Evolutionary conservation across 2,797 vertebrate species (phyloP).

Genomic region (Cossypha polioptera): DNA sequence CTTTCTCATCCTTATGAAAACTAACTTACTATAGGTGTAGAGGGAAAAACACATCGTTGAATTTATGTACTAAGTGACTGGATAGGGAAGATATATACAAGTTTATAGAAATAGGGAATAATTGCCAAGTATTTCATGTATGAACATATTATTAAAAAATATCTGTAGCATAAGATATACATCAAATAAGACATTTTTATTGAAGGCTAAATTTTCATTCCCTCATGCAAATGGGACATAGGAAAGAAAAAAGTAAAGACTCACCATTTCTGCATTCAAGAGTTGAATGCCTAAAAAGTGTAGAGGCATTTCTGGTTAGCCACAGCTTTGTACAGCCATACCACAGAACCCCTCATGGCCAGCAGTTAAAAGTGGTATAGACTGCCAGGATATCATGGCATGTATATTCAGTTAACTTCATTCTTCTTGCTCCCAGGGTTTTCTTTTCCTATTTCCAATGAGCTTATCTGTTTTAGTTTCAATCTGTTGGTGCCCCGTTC

Average conservation of each 20-base stretch:
- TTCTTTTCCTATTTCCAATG: neutral
- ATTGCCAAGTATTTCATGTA: neutral
- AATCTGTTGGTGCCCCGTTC: neutral
- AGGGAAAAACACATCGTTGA: conserved; percentile 26
- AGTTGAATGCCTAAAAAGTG: neutral
- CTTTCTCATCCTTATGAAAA: conserved; percentile 28
- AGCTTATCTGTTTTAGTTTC: neutral
- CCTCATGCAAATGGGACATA: neutral
- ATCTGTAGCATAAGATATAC: neutral
- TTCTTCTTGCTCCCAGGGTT: neutral
- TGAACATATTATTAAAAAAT: neutral
- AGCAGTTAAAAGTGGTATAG: neutral
- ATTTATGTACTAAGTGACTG: neutral
- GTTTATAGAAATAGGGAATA: conserved; percentile 5
- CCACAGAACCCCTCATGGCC: neutral
- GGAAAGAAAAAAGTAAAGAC: neutral
- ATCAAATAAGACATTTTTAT: conserved; percentile 14
- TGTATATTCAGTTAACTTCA: neutral
- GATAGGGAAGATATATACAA: neutral
- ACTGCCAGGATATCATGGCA: neutral
- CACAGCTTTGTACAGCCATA: neutral
- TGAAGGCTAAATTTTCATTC: conserved; percentile 2
- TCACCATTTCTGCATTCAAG: neutral
- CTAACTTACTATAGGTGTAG: neutral
- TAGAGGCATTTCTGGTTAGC: neutral